Evolutionary conservation across 1,140 invertebrate genomes (phyloP), one percentile per base, ranked within the genome.

Genomic region (Ladona fulva): DNA sequence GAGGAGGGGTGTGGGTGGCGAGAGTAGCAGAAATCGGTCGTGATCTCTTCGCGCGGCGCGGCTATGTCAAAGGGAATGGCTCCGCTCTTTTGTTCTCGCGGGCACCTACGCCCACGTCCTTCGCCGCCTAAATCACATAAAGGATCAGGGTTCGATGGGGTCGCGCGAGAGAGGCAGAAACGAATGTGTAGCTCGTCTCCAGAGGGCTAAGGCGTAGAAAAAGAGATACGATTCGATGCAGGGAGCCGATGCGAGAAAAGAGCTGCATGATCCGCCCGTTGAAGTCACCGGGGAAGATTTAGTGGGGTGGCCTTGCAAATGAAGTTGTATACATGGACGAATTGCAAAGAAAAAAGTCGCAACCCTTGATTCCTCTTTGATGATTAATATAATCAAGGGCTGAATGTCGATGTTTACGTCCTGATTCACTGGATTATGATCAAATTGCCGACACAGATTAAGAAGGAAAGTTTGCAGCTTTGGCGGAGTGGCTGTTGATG

Each of bases 301-400:
- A 66, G n/a, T 6, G 52, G 52, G 14, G 1, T 5, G 52, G 5
- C 52, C 1, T 12, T 5, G 52, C 52, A 66, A 66, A 66, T 66
- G 52, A 5, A 37, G 29, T 22, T 66, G 52, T 66, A 66, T 66
- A 66, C 52, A 66, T 19, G 52, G 52, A 66, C 52, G 52, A 22
- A 66, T 66, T 66, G 52, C 52, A 66, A 22, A 19, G 52, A 66
- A 66, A 66, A 66, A 66, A 16, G 14, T 66, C n/a, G 16, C 52
- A 66, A 66, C 16, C 52, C 16, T 66, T 37, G 29, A 37, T 37
- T 37, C 29, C 8, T 8, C 29, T 16, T 12, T 3, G 12, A 5
- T 66, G 52, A 66, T 66, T 66, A 66, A 66, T 66, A 66, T 66
- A 66, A 66, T 66, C 52, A 66, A 66, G 52, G 52, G 52, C 5